These are phyloP conservation scores for Metridium senile DNA, from an alignment of 92 coral and sea anemone genomes.

Conservation along the genomic window DNA sequence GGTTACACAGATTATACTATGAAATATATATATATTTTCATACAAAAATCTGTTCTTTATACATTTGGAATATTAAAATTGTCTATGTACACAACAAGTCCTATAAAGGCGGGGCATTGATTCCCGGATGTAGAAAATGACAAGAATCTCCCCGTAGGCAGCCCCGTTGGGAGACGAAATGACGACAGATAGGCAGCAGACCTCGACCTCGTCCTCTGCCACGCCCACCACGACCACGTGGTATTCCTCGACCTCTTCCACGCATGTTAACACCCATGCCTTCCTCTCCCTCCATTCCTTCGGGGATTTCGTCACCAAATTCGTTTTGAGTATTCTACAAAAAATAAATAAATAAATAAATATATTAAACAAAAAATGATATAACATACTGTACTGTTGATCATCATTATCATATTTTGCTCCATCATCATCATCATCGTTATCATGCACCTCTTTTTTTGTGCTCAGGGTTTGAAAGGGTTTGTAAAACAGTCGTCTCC, in stretches of 20 bases:
- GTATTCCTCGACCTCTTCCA: conserved; percentile 78
- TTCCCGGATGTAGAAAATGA: conserved; percentile 92
- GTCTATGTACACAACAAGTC: conserved; percentile 24
- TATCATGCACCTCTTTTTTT: no score
- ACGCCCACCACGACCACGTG: conserved; percentile 79
- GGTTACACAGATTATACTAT: background rate
- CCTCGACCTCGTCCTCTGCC: conserved; percentile 95
- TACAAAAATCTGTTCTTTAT: conserved; percentile 32
- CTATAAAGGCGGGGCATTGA: conserved; percentile 86
- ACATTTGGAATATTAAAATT: conserved; percentile 29
- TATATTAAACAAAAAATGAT: no score
- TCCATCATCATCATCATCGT: no score
- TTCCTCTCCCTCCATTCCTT: conserved; percentile 65
- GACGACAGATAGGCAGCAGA: conserved; percentile 85
- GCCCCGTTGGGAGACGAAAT: conserved; percentile 92
- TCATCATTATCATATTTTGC: no score
- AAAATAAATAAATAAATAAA: no score
- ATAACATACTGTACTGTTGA: no score
- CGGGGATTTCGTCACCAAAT: conserved; percentile 70
- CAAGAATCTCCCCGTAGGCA: conserved; percentile 93
- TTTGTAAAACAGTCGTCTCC: no score
- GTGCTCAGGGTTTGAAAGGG: no score
- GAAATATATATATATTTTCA: conserved; percentile 16
- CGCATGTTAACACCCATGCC: conserved; percentile 51
- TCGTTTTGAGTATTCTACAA: conserved; percentile 74